Evolutionary conservation across 1,140 invertebrate species (phyloP).

Genomic region (Agraylea sexmaculata): DNA sequence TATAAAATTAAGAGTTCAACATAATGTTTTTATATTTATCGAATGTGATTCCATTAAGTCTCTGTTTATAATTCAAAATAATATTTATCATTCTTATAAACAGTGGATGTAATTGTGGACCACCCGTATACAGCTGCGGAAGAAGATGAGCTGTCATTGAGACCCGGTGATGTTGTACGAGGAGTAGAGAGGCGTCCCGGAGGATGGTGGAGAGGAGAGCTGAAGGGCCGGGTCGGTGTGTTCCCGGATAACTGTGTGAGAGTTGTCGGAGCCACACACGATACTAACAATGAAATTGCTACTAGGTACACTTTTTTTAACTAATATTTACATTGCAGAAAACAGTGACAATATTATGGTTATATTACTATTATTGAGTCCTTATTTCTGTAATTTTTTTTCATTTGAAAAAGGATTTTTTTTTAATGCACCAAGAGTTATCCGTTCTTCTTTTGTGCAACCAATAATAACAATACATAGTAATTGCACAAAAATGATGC

Average conservation of each 20-base stretch:
- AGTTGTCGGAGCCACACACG: constrained; percentile 37
- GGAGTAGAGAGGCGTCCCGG: constrained; percentile 72
- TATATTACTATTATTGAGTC: neutral
- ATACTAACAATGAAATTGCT: constrained; percentile 26
- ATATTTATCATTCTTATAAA: too few relatives aligned
- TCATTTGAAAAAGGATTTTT: too few relatives aligned
- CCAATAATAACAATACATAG: too few relatives aligned
- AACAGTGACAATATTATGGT: neutral
- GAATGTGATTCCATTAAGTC: too few relatives aligned
- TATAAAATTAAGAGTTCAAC: too few relatives aligned
- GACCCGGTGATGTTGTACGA: constrained; percentile 81
- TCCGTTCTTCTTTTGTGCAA: too few relatives aligned
- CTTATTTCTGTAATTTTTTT: neutral
- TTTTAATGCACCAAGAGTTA: too few relatives aligned
- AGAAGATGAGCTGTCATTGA: constrained; percentile 71
- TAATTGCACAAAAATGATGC: too few relatives aligned
- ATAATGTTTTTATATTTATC: too few relatives aligned
- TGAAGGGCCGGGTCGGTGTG: constrained; percentile 78
- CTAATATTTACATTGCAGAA: constrained; percentile 1
- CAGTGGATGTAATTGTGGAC: constrained; percentile 69
- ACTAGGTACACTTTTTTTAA: constrained; percentile 10
- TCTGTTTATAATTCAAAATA: too few relatives aligned
- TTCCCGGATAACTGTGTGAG: constrained; percentile 97
- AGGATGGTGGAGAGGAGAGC: constrained; percentile 95
- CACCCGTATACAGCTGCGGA: constrained; percentile 72